Conservation (phyloP, 2,113 vertebrate species). For the Eurypyga helias region DNA sequence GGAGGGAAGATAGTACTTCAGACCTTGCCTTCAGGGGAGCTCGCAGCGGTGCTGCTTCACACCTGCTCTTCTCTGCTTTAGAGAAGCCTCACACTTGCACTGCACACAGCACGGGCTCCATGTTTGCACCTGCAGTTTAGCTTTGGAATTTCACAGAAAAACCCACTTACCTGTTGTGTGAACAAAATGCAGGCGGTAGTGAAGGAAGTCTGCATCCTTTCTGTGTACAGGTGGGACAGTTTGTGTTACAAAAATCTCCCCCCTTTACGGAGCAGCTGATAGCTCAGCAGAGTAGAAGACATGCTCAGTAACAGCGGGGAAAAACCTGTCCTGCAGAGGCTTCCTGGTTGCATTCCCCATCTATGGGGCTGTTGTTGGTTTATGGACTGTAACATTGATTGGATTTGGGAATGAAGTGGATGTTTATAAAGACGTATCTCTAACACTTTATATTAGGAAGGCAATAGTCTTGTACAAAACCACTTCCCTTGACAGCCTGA, state of each 20-base stretch:
- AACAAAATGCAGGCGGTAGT: background rate
- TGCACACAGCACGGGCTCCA: background rate
- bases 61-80: background rate
- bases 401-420: background rate
- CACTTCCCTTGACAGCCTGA: background rate
- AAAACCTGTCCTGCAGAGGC: background rate
- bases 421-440: background rate
- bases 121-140: background rate
- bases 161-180: background rate
- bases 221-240: background rate
- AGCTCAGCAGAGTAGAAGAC: background rate
- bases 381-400: background rate
- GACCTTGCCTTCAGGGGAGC: background rate
- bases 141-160: background rate
- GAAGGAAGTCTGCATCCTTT: background rate
- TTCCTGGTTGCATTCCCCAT: background rate
- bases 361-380: background rate
- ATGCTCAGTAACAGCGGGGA: fast-evolving
- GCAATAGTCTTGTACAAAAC: background rate
- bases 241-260: background rate
- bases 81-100: background rate
- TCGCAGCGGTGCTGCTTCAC: background rate
- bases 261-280: background rate
- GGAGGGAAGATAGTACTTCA: too few species aligned
- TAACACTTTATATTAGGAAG: background rate